A percentile compares a stretch with the other conserved stretches of the same genome.
Evolutionary conservation across 2,113 vertebrate species (phyloP).

Genomic region (Baryphthengus martii): DNA sequence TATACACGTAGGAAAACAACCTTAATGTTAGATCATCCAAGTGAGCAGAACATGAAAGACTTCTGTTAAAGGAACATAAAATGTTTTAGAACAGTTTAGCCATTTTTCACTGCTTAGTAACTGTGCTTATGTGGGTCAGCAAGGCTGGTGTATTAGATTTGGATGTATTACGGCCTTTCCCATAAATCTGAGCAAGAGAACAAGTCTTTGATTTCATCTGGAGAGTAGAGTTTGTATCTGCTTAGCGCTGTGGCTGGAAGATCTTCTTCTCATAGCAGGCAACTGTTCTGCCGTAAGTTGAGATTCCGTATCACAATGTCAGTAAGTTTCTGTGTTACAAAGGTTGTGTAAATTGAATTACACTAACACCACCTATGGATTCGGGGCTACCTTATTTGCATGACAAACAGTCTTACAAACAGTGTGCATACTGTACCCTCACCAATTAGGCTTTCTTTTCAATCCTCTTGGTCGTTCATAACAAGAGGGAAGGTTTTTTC

Average conservation of each 20-base stretch:
- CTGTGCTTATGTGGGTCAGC: background rate
- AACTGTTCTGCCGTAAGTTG: background rate
- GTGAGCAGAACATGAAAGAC: background rate
- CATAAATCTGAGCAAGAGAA: background rate
- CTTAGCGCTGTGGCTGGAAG: background rate
- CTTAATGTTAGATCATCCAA: background rate
- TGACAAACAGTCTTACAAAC: slow-evolving; percentile 20
- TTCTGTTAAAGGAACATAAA: background rate
- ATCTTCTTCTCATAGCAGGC: background rate
- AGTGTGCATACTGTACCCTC: slow-evolving; percentile 7
- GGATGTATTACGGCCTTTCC: background rate
- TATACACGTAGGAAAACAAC: background rate
- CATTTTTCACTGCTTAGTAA: background rate
- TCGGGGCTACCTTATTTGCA: slow-evolving; percentile 34
- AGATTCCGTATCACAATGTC: background rate
- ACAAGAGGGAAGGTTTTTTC: slow-evolving; percentile 60
- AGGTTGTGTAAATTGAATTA: slow-evolving; percentile 13
- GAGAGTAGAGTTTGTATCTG: background rate
- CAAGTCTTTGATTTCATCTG: background rate
- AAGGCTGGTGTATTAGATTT: background rate
- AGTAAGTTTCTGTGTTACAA: background rate
- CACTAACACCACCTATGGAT: slow-evolving; percentile 16
- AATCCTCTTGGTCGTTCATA: slow-evolving; percentile 13
- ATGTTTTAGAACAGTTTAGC: background rate
- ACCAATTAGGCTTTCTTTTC: slow-evolving; percentile 69